These are phyloP conservation scores for Prorops nasuta DNA, from an alignment of 1,140 invertebrate species.

Conservation along the genomic window DNA sequence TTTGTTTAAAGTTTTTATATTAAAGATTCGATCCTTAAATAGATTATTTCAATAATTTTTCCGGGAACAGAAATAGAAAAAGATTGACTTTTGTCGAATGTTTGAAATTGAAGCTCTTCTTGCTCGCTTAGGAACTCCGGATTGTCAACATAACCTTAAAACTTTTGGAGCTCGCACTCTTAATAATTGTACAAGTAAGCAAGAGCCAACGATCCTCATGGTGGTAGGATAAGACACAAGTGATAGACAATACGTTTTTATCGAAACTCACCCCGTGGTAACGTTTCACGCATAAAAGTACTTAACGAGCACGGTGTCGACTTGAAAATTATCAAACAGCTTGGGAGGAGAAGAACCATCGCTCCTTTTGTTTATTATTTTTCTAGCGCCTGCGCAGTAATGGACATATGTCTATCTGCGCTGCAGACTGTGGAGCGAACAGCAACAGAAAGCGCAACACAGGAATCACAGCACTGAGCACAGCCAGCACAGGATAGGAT, in stretches of 20 bases:
- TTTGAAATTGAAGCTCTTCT: no score
- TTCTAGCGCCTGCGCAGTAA: slow-evolving; percentile 21
- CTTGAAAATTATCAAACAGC: slow-evolving; percentile 17
- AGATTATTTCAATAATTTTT: no score
- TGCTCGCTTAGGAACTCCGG: no score
- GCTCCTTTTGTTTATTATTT: slow-evolving; percentile 41
- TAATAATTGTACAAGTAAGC: not conserved
- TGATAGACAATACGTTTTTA: not conserved
- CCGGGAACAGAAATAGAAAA: no score
- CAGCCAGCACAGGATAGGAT: no score
- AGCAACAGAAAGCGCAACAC: no score
- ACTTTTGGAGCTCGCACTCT: not conserved
- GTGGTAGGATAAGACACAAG: not conserved
- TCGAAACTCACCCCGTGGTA: slow-evolving; percentile 19
- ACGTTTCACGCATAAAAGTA: slow-evolving; percentile 14
- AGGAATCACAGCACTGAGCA: no score
- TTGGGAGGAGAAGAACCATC: slow-evolving; percentile 25
- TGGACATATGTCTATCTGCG: no score
- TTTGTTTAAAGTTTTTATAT: no score
- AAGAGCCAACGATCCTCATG: not conserved
- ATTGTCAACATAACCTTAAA: slow-evolving; percentile 36
- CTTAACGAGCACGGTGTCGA: slow-evolving; percentile 12
- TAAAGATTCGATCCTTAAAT: no score
- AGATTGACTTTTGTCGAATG: no score
- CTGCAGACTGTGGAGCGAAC: no score